These are phyloP conservation scores for Caerostris darwini DNA, from an alignment of 1,140 invertebrate species.

Conservation along the genomic window DNA sequence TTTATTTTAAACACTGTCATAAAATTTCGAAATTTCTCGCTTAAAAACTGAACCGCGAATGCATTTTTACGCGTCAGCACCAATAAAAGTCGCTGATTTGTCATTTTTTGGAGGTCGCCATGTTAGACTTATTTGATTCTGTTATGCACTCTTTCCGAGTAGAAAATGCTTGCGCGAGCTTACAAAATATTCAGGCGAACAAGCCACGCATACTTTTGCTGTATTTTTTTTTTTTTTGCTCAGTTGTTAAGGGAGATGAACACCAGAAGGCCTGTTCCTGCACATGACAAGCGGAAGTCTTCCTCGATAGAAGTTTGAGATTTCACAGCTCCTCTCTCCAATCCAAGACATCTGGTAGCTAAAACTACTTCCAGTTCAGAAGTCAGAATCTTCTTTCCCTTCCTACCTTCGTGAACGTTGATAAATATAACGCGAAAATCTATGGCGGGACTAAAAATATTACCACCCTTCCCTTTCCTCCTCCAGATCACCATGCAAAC, in stretches of 20 bases:
- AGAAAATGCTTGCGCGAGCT: background rate
- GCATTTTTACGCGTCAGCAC: background rate
- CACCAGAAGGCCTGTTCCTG: conserved; percentile 51
- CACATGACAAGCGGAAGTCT: conserved; percentile 64
- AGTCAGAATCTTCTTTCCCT: conserved; percentile 35
- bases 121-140: conserved; percentile 28
- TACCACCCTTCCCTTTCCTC: background rate
- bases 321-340: conserved; percentile 53
- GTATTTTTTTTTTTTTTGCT: conserved; percentile 4
- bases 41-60: background rate
- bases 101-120: background rate
- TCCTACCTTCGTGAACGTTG: conserved; percentile 52
- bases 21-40: background rate
- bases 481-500: conserved; percentile 44
- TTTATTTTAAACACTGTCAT: background rate
- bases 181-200: background rate
- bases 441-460: conserved; percentile 64
- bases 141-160: background rate
- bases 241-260: conserved; percentile 5
- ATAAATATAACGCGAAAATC: conserved; percentile 69
- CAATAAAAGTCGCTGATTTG: background rate
- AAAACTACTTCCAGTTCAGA: conserved; percentile 61
- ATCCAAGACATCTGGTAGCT: conserved; percentile 62
- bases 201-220: background rate
- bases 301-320: conserved; percentile 46